Evolutionary conservation across 2,888 invertebrate species (phyloP).

Genomic region (Sycophila texana): DNA sequence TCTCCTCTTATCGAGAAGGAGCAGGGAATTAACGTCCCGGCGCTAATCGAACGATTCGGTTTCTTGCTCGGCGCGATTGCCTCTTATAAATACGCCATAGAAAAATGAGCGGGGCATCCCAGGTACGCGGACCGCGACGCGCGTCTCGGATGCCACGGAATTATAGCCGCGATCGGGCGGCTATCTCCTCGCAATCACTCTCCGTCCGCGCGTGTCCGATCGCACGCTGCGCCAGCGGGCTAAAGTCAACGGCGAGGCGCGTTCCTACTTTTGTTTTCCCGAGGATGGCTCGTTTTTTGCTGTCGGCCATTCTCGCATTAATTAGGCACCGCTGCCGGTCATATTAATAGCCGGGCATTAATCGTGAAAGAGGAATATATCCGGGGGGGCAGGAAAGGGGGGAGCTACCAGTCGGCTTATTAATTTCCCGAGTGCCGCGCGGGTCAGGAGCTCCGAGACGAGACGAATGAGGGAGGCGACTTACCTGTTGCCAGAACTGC

Average conservation of each 20-base stretch:
- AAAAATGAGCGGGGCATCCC: slow-evolving; percentile 17
- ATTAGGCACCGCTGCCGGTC: not conserved
- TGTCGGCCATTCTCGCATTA: slow-evolving; percentile 4
- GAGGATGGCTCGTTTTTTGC: too few relatives aligned
- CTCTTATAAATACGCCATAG: not conserved
- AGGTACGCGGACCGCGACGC: slow-evolving; percentile 17
- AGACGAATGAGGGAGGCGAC: slow-evolving; percentile 63
- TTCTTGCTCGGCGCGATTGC: slow-evolving; percentile 9
- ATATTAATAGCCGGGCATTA: slow-evolving; percentile 15
- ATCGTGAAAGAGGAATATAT: not conserved
- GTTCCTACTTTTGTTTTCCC: slow-evolving; percentile 7
- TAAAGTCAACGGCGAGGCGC: not conserved
- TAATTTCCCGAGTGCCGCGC: not conserved
- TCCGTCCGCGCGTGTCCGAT: not conserved
- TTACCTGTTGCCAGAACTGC: slow-evolving; percentile 98
- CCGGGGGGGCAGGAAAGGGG: too few relatives aligned
- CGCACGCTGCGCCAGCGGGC: not conserved
- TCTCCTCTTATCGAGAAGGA: not conserved
- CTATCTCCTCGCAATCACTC: slow-evolving; percentile 6
- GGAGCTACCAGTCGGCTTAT: not conserved
- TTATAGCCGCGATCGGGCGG: not conserved
- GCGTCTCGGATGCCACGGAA: slow-evolving; percentile 24
- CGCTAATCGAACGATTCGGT: slow-evolving; percentile 34
- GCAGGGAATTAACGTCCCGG: slow-evolving; percentile 19
- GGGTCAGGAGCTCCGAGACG: not conserved